These are phyloP conservation scores for Agrotis ipsilon DNA, from an alignment of 2,888 invertebrate species.

Conservation along the genomic window DNA sequence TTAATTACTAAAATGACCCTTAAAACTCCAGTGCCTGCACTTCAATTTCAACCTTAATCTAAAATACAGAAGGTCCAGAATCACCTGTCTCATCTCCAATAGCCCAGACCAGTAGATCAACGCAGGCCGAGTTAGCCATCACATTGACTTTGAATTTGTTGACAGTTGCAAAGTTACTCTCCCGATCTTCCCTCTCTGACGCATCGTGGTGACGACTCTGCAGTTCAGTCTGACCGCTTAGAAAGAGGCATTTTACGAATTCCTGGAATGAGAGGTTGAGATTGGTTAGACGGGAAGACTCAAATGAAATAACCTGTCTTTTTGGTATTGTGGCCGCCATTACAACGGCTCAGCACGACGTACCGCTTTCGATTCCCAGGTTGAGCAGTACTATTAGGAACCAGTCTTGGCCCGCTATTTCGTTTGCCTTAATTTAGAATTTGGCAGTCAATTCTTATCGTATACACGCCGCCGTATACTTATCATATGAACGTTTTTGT, in stretches of 20 bases:
- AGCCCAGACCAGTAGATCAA: conserved; percentile 99
- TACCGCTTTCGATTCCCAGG: too few species aligned
- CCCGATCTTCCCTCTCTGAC: conserved; percentile 95
- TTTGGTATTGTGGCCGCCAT: too few species aligned
- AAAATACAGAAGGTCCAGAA: conserved; percentile 44
- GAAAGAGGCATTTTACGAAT: conserved; percentile 96
- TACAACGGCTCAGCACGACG: too few species aligned
- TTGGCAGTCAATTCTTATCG: too few species aligned
- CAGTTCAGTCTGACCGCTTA: conserved; percentile 98
- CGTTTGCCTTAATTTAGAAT: too few species aligned
- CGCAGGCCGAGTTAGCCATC: conserved; percentile 99
- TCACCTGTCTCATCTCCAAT: conserved; percentile 98
- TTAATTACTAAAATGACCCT: too few species aligned
- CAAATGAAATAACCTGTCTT: too few species aligned
- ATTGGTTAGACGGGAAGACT: not conserved
- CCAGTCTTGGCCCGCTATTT: too few species aligned
- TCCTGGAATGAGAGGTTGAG: conserved; percentile 88
- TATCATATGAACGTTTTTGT: too few species aligned
- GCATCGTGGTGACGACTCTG: conserved; percentile 96
- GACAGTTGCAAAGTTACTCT: conserved; percentile 95
- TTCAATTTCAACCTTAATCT: not conserved
- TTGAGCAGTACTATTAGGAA: too few species aligned
- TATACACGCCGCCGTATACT: too few species aligned
- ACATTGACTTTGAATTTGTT: conserved; percentile 98
- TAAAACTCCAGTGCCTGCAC: not conserved